Base-by-base conservation (phyloP, 1,140 invertebrate genomes). In the Helicoverpa armigera region DNA sequence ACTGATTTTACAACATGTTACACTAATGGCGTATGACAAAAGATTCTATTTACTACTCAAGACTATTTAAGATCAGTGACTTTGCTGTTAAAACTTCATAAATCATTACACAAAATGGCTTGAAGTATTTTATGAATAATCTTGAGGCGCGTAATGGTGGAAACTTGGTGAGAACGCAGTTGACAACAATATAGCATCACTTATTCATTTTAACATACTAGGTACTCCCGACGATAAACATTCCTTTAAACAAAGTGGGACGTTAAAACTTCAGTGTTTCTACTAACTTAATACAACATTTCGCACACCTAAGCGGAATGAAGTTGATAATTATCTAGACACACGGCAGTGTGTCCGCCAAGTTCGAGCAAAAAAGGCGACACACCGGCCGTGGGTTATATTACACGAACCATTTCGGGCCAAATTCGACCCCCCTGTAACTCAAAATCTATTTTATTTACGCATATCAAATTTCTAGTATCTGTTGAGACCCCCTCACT, bases 261-360 rank as follows among this genome's bases (percentile, higher is more conserved):
- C 72, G 80, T 85, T 85, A 73, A 81, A 83, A 85, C 81, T 85
- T 82, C 53, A 70, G 70, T 72, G 54, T 50, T 60, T 43, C 50
- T 9, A 35, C 60, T 81, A 82, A 79, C 75, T 85, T 79, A 69
- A 63, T 79, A 81, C 67, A 82, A 84, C 79, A 86, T 84, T 86
- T 84, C 80, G 83, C 85, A 86, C 82, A 84, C 82, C 76, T 81
- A 79, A 69, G 35, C 54, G 74, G 29, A 77, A 82, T 84, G 80
- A 79, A 84, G 82, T 86, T 82, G 70, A 82, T 83, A 82, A 85
- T 85, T 85, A 82, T n/a, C n/a, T n/a, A n/a, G n/a, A n/a, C n/a
- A n/a, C n/a, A n/a, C n/a, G n/a, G n/a, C n/a, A n/a, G n/a, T n/a
- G n/a, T n/a, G n/a, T n/a, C n/a, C n/a, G n/a, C n/a, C n/a, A n/a